phyloP scores from a whole-genome alignment of 1,140 invertebrate species.

The Triops cancriformis region DNA sequence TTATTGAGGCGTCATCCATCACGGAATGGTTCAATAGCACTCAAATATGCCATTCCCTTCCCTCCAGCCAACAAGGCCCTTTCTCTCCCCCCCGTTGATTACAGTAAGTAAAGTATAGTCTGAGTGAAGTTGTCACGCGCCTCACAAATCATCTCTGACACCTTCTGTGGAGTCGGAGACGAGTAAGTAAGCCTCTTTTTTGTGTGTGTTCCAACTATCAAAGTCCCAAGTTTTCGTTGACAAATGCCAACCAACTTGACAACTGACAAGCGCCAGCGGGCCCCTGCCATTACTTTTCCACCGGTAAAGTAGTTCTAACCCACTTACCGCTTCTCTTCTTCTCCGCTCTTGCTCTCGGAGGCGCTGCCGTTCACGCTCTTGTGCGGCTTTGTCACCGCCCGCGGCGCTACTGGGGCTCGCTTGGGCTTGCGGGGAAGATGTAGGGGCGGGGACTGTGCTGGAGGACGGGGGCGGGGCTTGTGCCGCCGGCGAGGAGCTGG shows the following conservation, averaged over 20 bases:
- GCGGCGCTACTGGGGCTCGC: conserved; percentile 19
- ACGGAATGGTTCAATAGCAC: background rate
- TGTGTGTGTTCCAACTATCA: too few relatives aligned
- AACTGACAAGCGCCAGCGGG: too few relatives aligned
- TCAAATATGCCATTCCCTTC: background rate
- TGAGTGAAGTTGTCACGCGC: background rate
- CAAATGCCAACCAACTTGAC: too few relatives aligned
- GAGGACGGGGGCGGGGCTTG: conserved; percentile 20
- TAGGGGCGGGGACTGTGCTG: conserved; percentile 10
- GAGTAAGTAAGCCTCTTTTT: too few relatives aligned
- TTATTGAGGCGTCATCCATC: background rate
- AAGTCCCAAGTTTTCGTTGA: too few relatives aligned
- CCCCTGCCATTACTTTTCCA: too few relatives aligned
- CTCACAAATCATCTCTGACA: background rate
- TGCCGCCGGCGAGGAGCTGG: background rate
- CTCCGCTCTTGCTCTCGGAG: conserved; percentile 78
- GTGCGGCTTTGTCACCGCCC: conserved; percentile 21
- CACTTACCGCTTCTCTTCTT: conserved; percentile 80
- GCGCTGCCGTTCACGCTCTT: conserved; percentile 59
- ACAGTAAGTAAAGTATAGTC: background rate
- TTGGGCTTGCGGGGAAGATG: conserved; percentile 26
- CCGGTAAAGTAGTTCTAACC: conserved; percentile 21
- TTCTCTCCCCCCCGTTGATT: background rate
- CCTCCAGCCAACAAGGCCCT: background rate
- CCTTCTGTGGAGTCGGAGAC: too few relatives aligned